A percentile compares a stretch with the other conserved stretches of the same genome.
Conservation (phyloP, 2,888 invertebrate species). For the Clanis bilineata region DNA sequence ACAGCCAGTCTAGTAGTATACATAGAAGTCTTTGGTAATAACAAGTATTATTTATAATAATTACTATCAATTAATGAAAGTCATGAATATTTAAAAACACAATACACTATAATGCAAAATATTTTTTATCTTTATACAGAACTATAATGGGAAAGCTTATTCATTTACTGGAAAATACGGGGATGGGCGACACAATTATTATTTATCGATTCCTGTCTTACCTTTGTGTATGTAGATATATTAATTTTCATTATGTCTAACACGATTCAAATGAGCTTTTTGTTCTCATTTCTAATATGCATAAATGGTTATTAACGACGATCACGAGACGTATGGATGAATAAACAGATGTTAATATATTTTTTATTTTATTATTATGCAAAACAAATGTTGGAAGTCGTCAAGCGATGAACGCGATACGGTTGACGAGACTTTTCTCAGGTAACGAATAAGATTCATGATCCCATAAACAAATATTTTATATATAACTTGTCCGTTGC, state of each 20-base stretch:
- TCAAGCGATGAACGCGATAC: slow-evolving; percentile 25
- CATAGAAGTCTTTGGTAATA: too few species aligned
- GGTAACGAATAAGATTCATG: too few species aligned
- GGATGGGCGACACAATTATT: neutral
- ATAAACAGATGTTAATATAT: slow-evolving; percentile 35
- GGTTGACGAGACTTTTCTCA: neutral
- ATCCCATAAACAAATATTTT: too few species aligned
- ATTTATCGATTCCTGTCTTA: slow-evolving; percentile 3
- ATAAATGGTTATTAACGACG: slow-evolving; percentile 31
- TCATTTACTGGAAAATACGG: neutral
- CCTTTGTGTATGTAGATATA: slow-evolving; percentile 1
- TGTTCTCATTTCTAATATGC: slow-evolving; percentile 24
- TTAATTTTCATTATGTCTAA: slow-evolving; percentile 24
- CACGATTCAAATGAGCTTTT: slow-evolving; percentile 22
- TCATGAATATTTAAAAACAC: too few species aligned
- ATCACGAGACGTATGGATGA: slow-evolving; percentile 31
- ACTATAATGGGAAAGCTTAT: neutral
- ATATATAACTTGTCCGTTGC: too few species aligned
- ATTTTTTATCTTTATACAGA: neutral
- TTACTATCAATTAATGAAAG: too few species aligned
- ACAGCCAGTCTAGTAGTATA: too few species aligned
- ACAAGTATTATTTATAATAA: too few species aligned
- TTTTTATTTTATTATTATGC: slow-evolving; percentile 36
- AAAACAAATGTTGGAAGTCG: slow-evolving; percentile 21
- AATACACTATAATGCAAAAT: too few species aligned